Conservation (phyloP, 30 jellyfish, hydroid and myxozoan species). For the Catostylus mosaicus region DNA sequence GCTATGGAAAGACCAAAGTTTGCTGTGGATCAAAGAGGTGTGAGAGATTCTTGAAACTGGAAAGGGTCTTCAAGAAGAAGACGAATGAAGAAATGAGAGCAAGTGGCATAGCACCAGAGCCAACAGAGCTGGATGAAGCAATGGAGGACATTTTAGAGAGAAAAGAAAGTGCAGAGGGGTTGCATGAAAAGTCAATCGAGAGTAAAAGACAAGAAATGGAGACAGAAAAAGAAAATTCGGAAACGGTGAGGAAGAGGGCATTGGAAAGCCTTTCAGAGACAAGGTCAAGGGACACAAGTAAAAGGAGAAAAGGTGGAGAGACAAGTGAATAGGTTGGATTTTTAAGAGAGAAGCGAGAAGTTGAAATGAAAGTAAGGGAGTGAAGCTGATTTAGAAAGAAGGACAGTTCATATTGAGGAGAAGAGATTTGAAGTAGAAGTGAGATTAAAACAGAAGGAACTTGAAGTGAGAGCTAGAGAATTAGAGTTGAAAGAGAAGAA, state of each 20-base stretch:
- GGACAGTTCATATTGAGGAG: neutral
- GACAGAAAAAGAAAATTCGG: neutral
- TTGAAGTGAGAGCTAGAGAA: neutral
- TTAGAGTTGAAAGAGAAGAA: slow-evolving; percentile 1
- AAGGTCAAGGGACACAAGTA: neutral
- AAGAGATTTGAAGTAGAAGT: neutral
- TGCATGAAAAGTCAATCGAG: neutral
- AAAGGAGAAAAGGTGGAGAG: neutral
- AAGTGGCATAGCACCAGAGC: slow-evolving; percentile 15
- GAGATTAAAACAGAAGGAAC: neutral
- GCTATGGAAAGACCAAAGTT: slow-evolving; percentile 24
- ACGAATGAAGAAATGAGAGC: slow-evolving; percentile 14
- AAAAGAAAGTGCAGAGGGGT: slow-evolving; percentile 10
- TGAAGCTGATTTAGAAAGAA: neutral
- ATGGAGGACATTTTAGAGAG: slow-evolving; percentile 31
- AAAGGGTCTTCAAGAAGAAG: slow-evolving; percentile 4
- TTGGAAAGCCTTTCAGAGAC: neutral
- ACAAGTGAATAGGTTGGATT: slow-evolving; percentile 24
- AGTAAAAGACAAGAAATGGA: no score
- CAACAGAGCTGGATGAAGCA: slow-evolving; percentile 8
- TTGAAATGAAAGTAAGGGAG: neutral
- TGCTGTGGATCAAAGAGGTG: slow-evolving; percentile 27
- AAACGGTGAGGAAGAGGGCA: neutral
- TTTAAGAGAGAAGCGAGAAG: slow-evolving; percentile 16
- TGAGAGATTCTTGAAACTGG: slow-evolving; percentile 15